A percentile compares a stretch with the other conserved stretches of the same genome.
These are phyloP conservation scores for Amiota communis DNA, from an alignment of 2,888 invertebrate species.

Conservation along the genomic window DNA sequence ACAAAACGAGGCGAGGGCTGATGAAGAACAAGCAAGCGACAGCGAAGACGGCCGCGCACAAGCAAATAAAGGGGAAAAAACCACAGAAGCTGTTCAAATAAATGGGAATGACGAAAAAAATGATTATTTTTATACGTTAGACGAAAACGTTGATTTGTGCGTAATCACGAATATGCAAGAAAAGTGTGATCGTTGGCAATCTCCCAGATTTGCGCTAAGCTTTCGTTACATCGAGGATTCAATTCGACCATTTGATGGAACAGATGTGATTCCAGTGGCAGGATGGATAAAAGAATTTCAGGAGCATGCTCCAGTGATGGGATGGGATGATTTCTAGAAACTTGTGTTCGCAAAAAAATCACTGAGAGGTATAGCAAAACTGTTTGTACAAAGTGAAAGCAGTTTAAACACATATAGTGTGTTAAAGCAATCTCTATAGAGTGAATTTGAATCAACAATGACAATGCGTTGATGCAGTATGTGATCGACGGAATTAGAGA, in stretches of 20 bases:
- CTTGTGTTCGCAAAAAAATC: not conserved
- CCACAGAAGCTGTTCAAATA: too few relatives aligned
- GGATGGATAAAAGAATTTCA: not conserved
- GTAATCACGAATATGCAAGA: too few relatives aligned
- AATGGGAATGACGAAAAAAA: too few relatives aligned
- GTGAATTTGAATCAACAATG: not conserved
- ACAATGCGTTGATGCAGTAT: not conserved
- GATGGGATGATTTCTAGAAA: not conserved
- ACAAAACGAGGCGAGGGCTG: too few relatives aligned
- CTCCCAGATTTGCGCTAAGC: not conserved
- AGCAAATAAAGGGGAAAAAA: too few relatives aligned
- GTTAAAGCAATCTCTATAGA: not conserved
- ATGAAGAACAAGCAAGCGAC: too few relatives aligned
- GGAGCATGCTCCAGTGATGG: not conserved
- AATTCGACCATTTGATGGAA: not conserved
- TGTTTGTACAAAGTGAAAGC: not conserved
- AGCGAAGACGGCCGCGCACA: too few relatives aligned
- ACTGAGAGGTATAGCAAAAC: not conserved
- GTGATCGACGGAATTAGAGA: too few relatives aligned
- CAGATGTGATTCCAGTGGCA: not conserved
- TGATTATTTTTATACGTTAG: too few relatives aligned
- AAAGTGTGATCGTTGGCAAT: too few relatives aligned
- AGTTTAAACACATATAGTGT: not conserved
- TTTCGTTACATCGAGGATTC: slow-evolving; percentile 3
- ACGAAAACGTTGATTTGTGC: too few relatives aligned